Evolutionary conservation across 2,797 vertebrate genomes (phyloP).

Genomic region (Myiotriccus ornatus): DNA sequence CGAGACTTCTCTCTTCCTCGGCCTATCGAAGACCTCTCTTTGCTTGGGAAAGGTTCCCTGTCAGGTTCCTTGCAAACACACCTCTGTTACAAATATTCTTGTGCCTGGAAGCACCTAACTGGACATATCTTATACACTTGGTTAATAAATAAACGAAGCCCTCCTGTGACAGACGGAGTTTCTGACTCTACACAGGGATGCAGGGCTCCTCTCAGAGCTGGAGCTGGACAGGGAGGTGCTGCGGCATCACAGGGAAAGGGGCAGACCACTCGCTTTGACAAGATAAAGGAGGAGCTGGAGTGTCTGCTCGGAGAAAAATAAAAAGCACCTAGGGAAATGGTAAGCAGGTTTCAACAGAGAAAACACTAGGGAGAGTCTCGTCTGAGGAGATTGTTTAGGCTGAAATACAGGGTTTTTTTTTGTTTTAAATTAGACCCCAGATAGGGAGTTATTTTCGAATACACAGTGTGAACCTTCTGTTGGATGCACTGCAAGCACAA

Average conservation of each 20-base stretch:
- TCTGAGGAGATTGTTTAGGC: not conserved
- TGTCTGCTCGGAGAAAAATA: not conserved
- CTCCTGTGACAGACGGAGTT: not conserved
- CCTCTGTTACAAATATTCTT: not conserved
- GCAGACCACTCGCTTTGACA: not conserved
- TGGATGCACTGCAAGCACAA: not conserved
- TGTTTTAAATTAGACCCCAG: not conserved
- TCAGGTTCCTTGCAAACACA: not conserved
- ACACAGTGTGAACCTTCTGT: not conserved
- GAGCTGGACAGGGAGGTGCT: not conserved
- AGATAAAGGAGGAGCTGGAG: not conserved
- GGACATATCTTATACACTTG: not conserved
- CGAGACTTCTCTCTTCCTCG: not conserved
- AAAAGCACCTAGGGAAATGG: not conserved
- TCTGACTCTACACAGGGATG: accelerated
- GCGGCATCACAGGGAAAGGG: not conserved
- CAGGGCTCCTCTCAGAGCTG: not conserved
- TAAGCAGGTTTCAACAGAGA: not conserved
- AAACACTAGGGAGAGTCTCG: not conserved
- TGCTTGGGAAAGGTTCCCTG: not conserved
- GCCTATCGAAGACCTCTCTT: not conserved
- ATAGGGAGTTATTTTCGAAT: not conserved
- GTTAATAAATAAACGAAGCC: constrained; percentile 22
- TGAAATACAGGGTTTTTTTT: not conserved
- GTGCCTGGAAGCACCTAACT: not conserved